Evolutionary conservation across 2,888 invertebrate genomes (phyloP), one percentile per base, ranked within the genome.

Genomic region (Dinocampus coccinellae): DNA sequence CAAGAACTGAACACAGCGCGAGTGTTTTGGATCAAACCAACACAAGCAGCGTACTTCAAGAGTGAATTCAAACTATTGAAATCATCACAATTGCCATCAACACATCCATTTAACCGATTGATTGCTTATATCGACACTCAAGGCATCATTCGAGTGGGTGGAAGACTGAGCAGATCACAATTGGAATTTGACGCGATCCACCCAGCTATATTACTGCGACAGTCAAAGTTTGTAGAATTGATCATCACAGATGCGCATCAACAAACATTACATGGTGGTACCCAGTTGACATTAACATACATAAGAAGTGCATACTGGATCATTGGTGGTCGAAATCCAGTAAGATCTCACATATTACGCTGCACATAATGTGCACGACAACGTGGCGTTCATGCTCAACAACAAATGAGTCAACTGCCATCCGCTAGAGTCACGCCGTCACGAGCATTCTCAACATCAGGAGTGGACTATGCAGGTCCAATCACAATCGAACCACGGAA

Each of bases 381-480:
- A 53, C 67, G 75, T 16, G 73, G 62, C 20, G 57, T n/a, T 3
- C 69, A 69, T 26, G 69, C 70, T 0, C 68, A 71, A n/a, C 75
- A 77, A 53, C 34, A 75, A 7, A 79, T 79, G 79, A 76, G 75
- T 11, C 73, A 77, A 26, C 66, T 79, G 10, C 78, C 78, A 16
- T 2, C 13, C 10, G 11, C 22, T 7, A 39, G 80, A 24, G 72
- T 79, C 20, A 69, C 57, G 10, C 72, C 74, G 10, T 47, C 73
- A 10, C 70, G 70, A 3, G 33, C 77, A 0, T 79, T 79, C 42
- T 16, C 22, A 0, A 53, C 65, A 22, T 68, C 75, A 1, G 78
- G 76, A 10, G 67, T 81, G 0, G 78, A 79, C 33, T 80, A 79
- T 34, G 78, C 77, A 1, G 78, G 77, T 16, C 79, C 79, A 0